Conservation (phyloP, 2,113 vertebrate species). For the Gallinago media region DNA sequence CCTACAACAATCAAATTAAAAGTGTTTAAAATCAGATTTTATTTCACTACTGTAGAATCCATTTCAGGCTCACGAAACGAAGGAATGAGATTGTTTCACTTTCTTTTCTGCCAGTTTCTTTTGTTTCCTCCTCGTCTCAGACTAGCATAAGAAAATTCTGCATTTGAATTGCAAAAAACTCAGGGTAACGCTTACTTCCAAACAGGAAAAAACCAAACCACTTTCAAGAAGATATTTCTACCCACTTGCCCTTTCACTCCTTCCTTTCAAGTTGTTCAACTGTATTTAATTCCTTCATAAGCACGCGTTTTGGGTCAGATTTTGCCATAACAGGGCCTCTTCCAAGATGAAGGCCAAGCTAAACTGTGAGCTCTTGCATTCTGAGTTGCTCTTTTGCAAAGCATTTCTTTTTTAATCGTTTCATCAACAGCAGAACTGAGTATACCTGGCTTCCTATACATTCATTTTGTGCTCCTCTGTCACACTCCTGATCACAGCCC, state of each 20-base stretch:
- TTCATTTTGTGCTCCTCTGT: neutral
- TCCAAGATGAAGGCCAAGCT: neutral
- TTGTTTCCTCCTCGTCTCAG: constrained; percentile 1
- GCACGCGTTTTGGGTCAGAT: neutral
- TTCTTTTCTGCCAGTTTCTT: constrained; percentile 52
- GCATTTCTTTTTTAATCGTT: neutral
- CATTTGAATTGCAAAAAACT: constrained; percentile 28
- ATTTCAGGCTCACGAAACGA: neutral
- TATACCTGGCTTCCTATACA: neutral
- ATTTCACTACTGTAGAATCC: neutral
- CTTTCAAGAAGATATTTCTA: neutral
- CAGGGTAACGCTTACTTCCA: neutral
- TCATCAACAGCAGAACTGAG: neutral
- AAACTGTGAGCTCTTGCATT: neutral
- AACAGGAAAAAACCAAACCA: neutral
- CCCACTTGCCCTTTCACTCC: neutral
- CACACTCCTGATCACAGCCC: neutral
- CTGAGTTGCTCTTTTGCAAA: neutral
- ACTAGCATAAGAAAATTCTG: neutral
- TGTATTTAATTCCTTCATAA: neutral
- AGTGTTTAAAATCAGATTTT: neutral
- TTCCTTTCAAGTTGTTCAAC: neutral
- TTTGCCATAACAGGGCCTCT: neutral
- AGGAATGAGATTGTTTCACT: constrained; percentile 25
- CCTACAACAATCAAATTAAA: neutral